phyloP scores from a whole-genome alignment of 2,797 vertebrate genomes.

The Lacerta agilis region DNA sequence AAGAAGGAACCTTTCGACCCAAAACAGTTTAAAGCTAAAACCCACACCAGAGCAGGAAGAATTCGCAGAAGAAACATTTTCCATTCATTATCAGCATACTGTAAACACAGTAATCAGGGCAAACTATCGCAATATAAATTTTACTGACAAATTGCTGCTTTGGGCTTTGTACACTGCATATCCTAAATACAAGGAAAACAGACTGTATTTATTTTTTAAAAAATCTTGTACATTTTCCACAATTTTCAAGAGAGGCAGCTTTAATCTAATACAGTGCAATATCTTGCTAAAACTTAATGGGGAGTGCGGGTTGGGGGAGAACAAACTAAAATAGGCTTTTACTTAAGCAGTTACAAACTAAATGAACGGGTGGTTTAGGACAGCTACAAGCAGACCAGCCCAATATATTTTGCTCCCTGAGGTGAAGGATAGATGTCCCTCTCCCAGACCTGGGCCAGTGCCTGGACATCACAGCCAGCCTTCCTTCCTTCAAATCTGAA shows the following conservation, averaged over 20 bases:
- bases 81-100: conserved; percentile 29
- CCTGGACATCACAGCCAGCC: no score
- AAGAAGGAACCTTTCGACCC: conserved; percentile 54
- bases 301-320: background rate
- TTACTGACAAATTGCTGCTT: conserved; percentile 41
- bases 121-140: conserved; percentile 51
- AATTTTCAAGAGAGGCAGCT: conserved; percentile 33
- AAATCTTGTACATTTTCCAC: conserved; percentile 55
- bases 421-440: no score
- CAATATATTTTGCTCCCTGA: no score
- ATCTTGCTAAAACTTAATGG: conserved; percentile 24
- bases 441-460: no score
- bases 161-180: conserved; percentile 29
- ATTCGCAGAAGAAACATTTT: conserved; percentile 49
- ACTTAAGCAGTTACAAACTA: conserved; percentile 48
- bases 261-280: conserved; percentile 55
- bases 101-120: conserved; percentile 63
- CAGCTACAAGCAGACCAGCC: background rate
- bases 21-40: conserved; percentile 63
- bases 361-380: conserved; percentile 41
- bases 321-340: conserved; percentile 31
- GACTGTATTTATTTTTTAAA: conserved; percentile 44
- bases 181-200: conserved; percentile 55
- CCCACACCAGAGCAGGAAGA: conserved; percentile 46
- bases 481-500: no score